These are phyloP conservation scores for Neostethus bicornis DNA, from an alignment of 2,797 vertebrate genomes.

Conservation along the genomic window DNA sequence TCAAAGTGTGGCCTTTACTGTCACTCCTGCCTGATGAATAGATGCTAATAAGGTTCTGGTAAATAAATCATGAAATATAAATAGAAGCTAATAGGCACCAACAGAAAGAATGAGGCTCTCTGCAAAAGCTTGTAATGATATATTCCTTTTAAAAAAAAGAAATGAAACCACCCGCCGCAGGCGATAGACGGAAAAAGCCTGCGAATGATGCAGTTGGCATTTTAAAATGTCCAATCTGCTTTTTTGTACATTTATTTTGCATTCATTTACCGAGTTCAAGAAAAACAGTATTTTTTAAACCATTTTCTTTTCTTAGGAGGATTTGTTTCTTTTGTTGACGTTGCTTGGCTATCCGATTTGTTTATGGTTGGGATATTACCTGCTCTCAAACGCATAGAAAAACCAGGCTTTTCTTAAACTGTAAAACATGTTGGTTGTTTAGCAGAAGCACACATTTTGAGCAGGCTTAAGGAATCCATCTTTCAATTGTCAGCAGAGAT, in stretches of 20 bases:
- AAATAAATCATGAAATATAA: constrained; percentile 73
- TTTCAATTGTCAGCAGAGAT: constrained; percentile 17
- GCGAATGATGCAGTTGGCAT: constrained; percentile 51
- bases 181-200: constrained; percentile 49
- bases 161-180: constrained; percentile 60
- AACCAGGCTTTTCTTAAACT: constrained; percentile 12
- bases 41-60: constrained; percentile 54
- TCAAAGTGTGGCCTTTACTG: constrained; percentile 40
- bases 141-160: constrained; percentile 69
- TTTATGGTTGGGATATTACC: constrained; percentile 14
- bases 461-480: constrained; percentile 22
- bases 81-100: constrained; percentile 63
- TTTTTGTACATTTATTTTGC: constrained; percentile 46
- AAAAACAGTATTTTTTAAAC: constrained; percentile 36
- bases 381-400: constrained; percentile 16
- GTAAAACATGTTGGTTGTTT: constrained; percentile 39
- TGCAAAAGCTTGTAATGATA: constrained; percentile 69
- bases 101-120: constrained; percentile 57
- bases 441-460: neutral
- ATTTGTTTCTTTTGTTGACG: constrained; percentile 6
- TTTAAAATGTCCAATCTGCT: constrained; percentile 53
- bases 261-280: constrained; percentile 53
- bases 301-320: constrained; percentile 33
- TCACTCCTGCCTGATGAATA: constrained; percentile 42
- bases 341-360: constrained; percentile 13